Percentiles rank a stretch among this genome's conserved stretches.
Conservation (phyloP, 2,113 vertebrate species). For the Nicator chloris region DNA sequence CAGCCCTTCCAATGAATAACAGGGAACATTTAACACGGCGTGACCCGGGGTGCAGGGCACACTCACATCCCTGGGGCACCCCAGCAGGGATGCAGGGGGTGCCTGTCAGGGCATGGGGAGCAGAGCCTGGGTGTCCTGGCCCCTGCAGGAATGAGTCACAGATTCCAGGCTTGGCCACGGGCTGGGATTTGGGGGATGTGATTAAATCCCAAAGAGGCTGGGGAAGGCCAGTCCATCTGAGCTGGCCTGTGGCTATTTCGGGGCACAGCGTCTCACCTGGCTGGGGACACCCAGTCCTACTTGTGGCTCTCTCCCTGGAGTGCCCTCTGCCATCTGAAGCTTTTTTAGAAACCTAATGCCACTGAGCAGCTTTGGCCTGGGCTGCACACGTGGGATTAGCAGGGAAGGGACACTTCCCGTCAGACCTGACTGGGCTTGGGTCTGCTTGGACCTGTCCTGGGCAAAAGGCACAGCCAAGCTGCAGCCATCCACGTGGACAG, state of each 20-base stretch:
- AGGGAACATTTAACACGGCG: rapidly evolving
- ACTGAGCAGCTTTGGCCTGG: neutral
- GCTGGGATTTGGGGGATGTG: neutral
- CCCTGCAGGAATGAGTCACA: neutral
- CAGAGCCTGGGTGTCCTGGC: neutral
- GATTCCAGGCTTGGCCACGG: neutral
- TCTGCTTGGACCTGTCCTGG: neutral
- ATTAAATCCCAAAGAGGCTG: neutral
- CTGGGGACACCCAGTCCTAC: neutral
- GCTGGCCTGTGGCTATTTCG: rapidly evolving
- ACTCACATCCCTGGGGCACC: neutral
- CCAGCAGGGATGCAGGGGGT: neutral
- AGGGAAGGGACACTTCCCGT: neutral
- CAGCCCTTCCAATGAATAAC: neutral
- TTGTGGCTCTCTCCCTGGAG: neutral
- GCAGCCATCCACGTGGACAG: neutral
- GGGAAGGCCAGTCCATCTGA: neutral
- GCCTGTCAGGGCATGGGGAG: neutral
- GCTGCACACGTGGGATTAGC: rapidly evolving
- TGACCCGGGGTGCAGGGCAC: rapidly evolving
- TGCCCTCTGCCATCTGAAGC: neutral
- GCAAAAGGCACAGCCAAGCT: neutral
- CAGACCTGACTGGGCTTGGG: neutral
- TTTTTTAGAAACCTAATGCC: slow-evolving; percentile 13
- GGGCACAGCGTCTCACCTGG: neutral